phyloP scores from a whole-genome alignment of 2,113 vertebrate genomes.

The Brachionichthys hirsutus region DNA sequence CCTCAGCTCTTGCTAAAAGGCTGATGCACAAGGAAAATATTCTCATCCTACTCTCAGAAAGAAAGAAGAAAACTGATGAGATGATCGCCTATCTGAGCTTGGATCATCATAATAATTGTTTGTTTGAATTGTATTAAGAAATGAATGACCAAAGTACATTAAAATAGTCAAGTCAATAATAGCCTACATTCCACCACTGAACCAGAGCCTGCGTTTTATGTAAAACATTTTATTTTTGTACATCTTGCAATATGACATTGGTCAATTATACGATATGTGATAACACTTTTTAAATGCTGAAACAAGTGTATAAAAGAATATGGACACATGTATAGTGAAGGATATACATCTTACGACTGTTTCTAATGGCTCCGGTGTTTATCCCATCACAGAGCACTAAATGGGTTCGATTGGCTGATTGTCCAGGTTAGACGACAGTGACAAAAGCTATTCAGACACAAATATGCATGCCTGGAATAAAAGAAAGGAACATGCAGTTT shows the following conservation, averaged over 20 bases:
- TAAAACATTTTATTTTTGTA: conserved; percentile 55
- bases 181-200: background rate
- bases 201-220: conserved; percentile 16
- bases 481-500: conserved; percentile 31
- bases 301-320: conserved; percentile 60
- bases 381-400: too few relatives aligned
- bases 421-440: too few relatives aligned
- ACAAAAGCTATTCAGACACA: conserved; percentile 15
- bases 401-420: too few relatives aligned
- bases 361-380: background rate
- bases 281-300: conserved; percentile 40
- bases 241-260: conserved; percentile 23
- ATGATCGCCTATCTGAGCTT: too few relatives aligned
- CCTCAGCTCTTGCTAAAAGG: too few relatives aligned
- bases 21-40: too few relatives aligned
- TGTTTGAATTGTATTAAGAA: too few relatives aligned
- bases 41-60: too few relatives aligned
- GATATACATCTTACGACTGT: conserved; percentile 23
- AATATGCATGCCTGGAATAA: conserved; percentile 2
- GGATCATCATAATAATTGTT: too few relatives aligned
- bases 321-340: conserved; percentile 22
- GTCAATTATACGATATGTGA: conserved; percentile 49
- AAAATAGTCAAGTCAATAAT: too few relatives aligned
- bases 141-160: too few relatives aligned
- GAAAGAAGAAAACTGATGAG: too few relatives aligned